Percentiles rank a stretch among this genome's conserved stretches.
phyloP scores from a whole-genome alignment of 92 coral and sea anemone genomes.

The Porites cylindrica region DNA sequence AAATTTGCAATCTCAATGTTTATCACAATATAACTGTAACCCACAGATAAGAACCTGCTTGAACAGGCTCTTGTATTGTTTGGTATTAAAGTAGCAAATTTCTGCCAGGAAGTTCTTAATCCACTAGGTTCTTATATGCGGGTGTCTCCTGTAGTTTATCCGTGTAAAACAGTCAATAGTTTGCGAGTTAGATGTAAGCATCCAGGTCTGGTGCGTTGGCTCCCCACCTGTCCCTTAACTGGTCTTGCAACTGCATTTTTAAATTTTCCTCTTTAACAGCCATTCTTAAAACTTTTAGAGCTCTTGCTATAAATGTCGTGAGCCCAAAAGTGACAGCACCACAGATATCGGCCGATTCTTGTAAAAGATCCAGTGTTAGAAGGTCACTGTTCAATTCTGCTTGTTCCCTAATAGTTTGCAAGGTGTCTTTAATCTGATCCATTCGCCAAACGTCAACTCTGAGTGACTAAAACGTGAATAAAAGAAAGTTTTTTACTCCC shows the following conservation, averaged over 20 bases:
- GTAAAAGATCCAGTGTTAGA: not conserved
- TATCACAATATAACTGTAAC: too few species aligned
- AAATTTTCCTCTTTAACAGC: conserved; percentile 17
- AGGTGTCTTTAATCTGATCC: conserved; percentile 17
- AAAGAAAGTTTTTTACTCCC: too few species aligned
- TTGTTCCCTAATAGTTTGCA: not conserved
- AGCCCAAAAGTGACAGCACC: conserved; percentile 12
- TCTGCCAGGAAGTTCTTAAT: too few species aligned
- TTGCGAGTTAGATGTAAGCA: not conserved
- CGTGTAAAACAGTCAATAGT: not conserved
- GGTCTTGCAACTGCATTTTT: conserved; percentile 39
- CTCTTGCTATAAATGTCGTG: not conserved
- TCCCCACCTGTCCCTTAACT: conserved; percentile 31
- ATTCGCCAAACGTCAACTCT: not conserved
- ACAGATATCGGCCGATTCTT: conserved; percentile 10
- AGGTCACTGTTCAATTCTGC: conserved; percentile 3
- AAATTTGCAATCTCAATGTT: too few species aligned
- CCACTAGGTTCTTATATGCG: too few species aligned
- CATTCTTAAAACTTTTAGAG: not conserved
- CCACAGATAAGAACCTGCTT: too few species aligned
- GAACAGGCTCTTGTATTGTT: too few species aligned
- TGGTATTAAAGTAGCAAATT: too few species aligned
- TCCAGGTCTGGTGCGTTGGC: conserved; percentile 25
- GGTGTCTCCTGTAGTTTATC: too few species aligned
- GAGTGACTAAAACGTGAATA: too few species aligned